These are phyloP conservation scores for Strix aluco DNA, from an alignment of 2,113 vertebrate genomes.

Conservation along the genomic window DNA sequence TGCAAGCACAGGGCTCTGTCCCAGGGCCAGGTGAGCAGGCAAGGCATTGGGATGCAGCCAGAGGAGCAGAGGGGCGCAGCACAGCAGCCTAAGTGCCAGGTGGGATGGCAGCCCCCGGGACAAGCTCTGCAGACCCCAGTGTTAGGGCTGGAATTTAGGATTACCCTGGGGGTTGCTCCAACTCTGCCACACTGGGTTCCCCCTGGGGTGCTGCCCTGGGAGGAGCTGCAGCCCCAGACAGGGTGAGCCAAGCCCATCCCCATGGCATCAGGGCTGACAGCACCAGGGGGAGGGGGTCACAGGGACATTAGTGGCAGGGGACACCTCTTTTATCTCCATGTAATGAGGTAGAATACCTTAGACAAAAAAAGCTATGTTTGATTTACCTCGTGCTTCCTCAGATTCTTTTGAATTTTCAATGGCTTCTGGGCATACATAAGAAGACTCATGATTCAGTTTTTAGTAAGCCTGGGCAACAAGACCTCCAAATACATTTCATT, in stretches of 20 bases:
- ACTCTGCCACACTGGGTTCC: not conserved
- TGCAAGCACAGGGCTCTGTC: not conserved
- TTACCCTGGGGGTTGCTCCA: too few species aligned
- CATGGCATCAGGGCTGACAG: not conserved
- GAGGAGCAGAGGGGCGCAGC: not conserved
- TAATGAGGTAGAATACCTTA: not conserved
- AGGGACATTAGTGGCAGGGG: not conserved
- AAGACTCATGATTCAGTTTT: not conserved
- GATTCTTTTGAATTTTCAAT: not conserved
- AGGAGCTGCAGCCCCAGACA: not conserved
- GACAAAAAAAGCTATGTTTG: not conserved
- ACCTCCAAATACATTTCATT: not conserved
- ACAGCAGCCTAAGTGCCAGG: not conserved
- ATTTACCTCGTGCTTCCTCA: not conserved
- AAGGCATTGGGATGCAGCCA: not conserved
- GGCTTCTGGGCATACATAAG: not conserved
- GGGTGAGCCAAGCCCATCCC: not conserved
- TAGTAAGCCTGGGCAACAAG: not conserved
- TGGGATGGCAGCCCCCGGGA: fast-evolving
- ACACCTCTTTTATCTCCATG: not conserved
- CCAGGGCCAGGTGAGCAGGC: fast-evolving
- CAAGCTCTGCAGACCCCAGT: not conserved
- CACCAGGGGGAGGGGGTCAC: not conserved
- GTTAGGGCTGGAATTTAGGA: not conserved
- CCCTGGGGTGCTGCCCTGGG: not conserved